Percentiles rank a stretch among this genome's conserved stretches.
Evolutionary conservation across 2,113 vertebrate species (phyloP).

Genomic region (Gymnocephalus cernua): DNA sequence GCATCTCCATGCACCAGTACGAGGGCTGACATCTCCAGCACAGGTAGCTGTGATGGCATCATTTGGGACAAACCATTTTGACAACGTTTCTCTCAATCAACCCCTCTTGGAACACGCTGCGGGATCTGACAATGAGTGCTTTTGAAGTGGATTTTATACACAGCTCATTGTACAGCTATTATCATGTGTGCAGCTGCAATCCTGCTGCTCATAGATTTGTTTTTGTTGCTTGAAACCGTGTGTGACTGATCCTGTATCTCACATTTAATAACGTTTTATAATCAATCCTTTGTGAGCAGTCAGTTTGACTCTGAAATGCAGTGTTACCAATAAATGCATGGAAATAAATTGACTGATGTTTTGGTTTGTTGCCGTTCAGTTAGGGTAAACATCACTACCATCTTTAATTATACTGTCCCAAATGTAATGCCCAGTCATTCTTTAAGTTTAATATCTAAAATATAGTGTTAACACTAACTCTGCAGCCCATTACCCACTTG

Average conservation of each 20-base stretch:
- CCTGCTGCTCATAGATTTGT: background rate
- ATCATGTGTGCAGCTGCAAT: slow-evolving; percentile 12
- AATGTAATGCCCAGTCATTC: background rate
- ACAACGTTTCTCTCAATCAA: slow-evolving; percentile 1
- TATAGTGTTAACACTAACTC: background rate
- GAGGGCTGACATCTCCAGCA: slow-evolving; percentile 14
- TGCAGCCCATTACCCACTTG: background rate
- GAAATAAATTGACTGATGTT: slow-evolving; percentile 32
- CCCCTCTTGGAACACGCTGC: slow-evolving; percentile 19
- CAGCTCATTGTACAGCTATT: background rate
- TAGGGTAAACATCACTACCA: background rate
- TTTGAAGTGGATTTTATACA: slow-evolving; percentile 46
- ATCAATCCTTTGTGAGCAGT: slow-evolving; percentile 11
- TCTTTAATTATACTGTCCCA: background rate
- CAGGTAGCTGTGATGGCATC: slow-evolving; percentile 3
- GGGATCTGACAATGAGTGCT: slow-evolving; percentile 28
- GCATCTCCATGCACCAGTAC: slow-evolving; percentile 19
- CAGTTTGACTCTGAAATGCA: slow-evolving; percentile 25
- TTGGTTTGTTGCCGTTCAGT: slow-evolving; percentile 12
- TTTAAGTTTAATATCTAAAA: background rate
- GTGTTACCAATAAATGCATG: slow-evolving; percentile 69
- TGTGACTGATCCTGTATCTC: slow-evolving; percentile 13
- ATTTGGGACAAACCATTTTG: slow-evolving; percentile 14
- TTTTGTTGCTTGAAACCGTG: background rate
- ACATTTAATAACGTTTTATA: background rate